Conservation (phyloP, 1,140 invertebrate genomes). For the Gonioctena quinquepunctata region DNA sequence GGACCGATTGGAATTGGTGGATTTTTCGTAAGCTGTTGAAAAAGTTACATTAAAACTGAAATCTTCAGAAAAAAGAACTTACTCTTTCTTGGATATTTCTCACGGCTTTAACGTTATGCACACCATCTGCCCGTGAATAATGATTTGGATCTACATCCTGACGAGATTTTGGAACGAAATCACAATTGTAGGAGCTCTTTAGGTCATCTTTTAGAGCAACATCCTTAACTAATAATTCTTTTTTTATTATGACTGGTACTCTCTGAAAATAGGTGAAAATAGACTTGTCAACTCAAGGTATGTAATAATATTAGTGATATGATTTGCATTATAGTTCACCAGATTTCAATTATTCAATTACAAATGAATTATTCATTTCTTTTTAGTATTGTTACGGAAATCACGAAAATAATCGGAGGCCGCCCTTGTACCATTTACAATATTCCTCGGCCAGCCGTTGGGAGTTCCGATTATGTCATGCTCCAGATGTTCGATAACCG, state of each 20-base stretch:
- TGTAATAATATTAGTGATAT: too few species aligned
- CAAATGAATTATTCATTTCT: too few species aligned
- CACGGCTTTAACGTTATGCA: conserved; percentile 28
- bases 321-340: too few species aligned
- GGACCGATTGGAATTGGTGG: conserved; percentile 37
- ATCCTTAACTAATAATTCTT: conserved; percentile 35
- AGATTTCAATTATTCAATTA: too few species aligned
- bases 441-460: too few species aligned
- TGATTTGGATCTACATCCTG: conserved; percentile 5
- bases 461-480: too few species aligned
- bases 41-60: background rate
- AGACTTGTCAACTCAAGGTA: too few species aligned
- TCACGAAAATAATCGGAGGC: too few species aligned
- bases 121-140: conserved; percentile 10
- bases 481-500: too few species aligned
- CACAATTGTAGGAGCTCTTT: conserved; percentile 27
- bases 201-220: conserved; percentile 32
- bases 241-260: conserved; percentile 39
- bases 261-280: conserved; percentile 35
- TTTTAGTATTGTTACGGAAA: too few species aligned
- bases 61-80: background rate
- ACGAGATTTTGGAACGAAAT: conserved; percentile 27
- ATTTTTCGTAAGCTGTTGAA: conserved; percentile 17
- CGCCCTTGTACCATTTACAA: too few species aligned
- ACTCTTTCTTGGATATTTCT: conserved; percentile 42